Conservation (phyloP, 2,888 invertebrate species). For the Aspidapion aeneum region DNA sequence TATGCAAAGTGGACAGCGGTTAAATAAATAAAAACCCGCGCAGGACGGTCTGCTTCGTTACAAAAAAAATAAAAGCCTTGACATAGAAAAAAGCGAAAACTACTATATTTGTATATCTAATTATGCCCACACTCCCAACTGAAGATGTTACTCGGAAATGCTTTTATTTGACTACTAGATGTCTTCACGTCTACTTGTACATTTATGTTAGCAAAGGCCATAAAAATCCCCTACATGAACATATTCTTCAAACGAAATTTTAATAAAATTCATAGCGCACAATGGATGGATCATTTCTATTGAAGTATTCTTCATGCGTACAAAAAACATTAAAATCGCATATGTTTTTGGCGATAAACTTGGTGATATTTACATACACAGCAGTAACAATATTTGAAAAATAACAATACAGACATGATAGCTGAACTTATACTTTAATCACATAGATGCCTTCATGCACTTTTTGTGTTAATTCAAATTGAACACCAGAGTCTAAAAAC, state of each 20-base stretch:
- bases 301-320: not conserved
- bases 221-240: not conserved
- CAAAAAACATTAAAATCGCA: not conserved
- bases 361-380: too few species aligned
- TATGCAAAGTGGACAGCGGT: not conserved
- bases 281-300: not conserved
- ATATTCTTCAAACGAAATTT: not conserved
- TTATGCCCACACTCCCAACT: not conserved
- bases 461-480: too few species aligned
- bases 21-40: not conserved
- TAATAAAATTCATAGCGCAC: not conserved
- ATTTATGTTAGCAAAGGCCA: not conserved
- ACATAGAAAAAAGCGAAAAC: constrained; percentile 27
- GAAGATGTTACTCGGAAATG: not conserved
- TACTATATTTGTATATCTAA: constrained; percentile 3
- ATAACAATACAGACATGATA: too few species aligned
- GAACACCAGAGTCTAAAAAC: too few species aligned
- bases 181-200: not conserved
- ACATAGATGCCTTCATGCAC: too few species aligned
- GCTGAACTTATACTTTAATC: too few species aligned
- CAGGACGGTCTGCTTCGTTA: not conserved
- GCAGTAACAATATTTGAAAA: too few species aligned
- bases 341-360: not conserved
- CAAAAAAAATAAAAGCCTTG: constrained; percentile 18
- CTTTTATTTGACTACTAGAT: not conserved